Evolutionary conservation across 2,888 invertebrate species (phyloP), one percentile per base, ranked within the genome.

Genomic region (Hirtodrosophila trivittata): DNA sequence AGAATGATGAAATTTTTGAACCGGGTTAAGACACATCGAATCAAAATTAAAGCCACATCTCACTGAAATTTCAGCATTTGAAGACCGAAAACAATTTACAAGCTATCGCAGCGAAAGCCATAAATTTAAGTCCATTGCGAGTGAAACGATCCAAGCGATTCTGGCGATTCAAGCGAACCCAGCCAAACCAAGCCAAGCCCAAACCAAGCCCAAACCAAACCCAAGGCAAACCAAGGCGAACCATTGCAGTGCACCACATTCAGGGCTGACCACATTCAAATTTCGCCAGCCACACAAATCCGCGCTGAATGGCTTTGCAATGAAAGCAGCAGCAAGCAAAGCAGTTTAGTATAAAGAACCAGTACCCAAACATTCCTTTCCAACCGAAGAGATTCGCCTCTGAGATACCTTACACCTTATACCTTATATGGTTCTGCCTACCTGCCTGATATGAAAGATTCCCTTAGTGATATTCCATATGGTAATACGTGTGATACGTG

Each of bases 221-320:
- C 2, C 1, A 32, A 3, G 47, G 14, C 13, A 5, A 38, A 18
- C 8, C 28, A 21, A 14, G 12, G 39, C 1, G n/a, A 32, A 32
- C n/a, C 30, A 16, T 6, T 3, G 30, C 45, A 37, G 3, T 41
- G 57, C 25, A 50, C 39, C 39, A 46, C 39, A 57, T 56, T 66
- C 55, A 33, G 25, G 26, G 58, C 75, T 68, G 66, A 54, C 82
- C 77, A 74, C 81, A 77, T 77, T 77, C 85, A 78, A 85, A 78
- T 81, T 66, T 57, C 57, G 57, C 66, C 66, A 66, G 62, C 64
- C 54, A 66, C 66, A 78, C 68, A 82, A 85, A 85, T 71, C 71
- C 71, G 62, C 63, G 57, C 57, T 74, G 82, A 77, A 64, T 80
- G 80, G 66, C 43, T 54, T 52, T 49, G 38, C 35, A 55, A 57